These are phyloP conservation scores for Trachymyrmex septentrionalis DNA, from an alignment of 1,140 invertebrate genomes.

Conservation along the genomic window DNA sequence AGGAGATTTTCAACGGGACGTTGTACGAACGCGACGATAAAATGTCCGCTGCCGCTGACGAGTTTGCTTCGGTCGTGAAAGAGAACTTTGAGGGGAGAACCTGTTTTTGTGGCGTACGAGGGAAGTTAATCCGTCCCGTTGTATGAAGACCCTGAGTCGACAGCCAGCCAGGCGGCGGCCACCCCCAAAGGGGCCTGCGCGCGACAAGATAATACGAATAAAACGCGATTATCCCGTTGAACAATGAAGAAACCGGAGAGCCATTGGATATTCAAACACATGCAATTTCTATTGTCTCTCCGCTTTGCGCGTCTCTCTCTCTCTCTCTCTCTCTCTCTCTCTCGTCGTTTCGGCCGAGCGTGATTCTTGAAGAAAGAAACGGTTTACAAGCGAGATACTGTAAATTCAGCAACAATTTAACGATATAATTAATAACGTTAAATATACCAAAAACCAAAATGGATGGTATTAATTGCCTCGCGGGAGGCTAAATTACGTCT, in stretches of 20 bases:
- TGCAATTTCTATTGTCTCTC: conserved; percentile 44
- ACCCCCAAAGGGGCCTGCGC: conserved; percentile 23
- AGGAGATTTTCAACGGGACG: conserved; percentile 26
- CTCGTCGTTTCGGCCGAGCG: neutral
- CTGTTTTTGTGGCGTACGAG: conserved; percentile 53
- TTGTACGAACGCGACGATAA: conserved; percentile 35
- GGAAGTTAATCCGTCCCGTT: conserved; percentile 51
- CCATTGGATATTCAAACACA: conserved; percentile 55
- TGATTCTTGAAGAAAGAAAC: neutral
- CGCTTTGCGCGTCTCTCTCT: neutral
- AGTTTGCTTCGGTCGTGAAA: neutral
- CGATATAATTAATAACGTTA: neutral
- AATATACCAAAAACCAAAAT: conserved; percentile 22
- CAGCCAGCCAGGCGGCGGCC: neutral
- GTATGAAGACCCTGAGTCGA: conserved; percentile 50
- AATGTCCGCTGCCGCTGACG: conserved; percentile 21
- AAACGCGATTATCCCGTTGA: conserved; percentile 62
- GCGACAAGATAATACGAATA: conserved; percentile 63
- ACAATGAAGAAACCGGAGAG: conserved; percentile 52
- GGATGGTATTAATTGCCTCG: conserved; percentile 33
- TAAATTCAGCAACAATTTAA: neutral
- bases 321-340: neutral
- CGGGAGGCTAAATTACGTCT: conserved; percentile 22
- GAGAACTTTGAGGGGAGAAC: conserved; percentile 54
- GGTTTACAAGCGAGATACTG: neutral